Evolutionary conservation across 2,113 vertebrate genomes (phyloP), one percentile per base, ranked within the genome.

Genomic region (Eulemur rufifrons): DNA sequence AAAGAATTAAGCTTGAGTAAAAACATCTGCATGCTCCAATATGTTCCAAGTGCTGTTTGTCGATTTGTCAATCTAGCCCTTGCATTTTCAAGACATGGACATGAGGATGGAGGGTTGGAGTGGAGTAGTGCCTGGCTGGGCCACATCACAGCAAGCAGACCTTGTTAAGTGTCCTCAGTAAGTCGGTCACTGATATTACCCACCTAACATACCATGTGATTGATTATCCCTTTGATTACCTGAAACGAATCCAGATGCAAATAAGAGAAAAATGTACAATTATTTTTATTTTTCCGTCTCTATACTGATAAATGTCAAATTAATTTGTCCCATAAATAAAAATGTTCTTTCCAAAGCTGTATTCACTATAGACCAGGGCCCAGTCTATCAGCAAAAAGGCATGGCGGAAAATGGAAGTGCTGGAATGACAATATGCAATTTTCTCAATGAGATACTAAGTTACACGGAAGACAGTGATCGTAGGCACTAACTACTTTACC

Each of bases 371-470:
- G 85, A 88, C 1, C 8, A 86, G 20, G 32, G 45, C 20, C 32
- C n/a, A 78, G 74, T 92, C 80, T 86, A 73, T 76, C 69, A 95
- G n/a, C 34, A 91, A 80, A 86, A 78, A 54, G 27, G 82, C 66
- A 54, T 13, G 25, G 71, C 76, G 42, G 69, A 77, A 92, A 93
- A 91, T 56, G 69, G 8, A 83, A 86, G 91, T n/a, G n/a, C 5
- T 52, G 2, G 25, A 52, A 85, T 77, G n/a, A 66, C 61, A n/a
- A 32, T 83, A 94, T 34, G 25, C 2, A 89, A 27, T 37, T 89
- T 89, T 95, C 66, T 13, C 45, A 66, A 52, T 64, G 32, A 39
- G 2, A 77, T 71, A 11, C 37, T 89, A 92, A 91, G 23, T 69
- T 64, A 59, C 39, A 66, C 6, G 73, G 39, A 80, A 95, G 73